phyloP scores from a whole-genome alignment of 92 coral and sea anemone genomes.

The Montipora capitata region DNA sequence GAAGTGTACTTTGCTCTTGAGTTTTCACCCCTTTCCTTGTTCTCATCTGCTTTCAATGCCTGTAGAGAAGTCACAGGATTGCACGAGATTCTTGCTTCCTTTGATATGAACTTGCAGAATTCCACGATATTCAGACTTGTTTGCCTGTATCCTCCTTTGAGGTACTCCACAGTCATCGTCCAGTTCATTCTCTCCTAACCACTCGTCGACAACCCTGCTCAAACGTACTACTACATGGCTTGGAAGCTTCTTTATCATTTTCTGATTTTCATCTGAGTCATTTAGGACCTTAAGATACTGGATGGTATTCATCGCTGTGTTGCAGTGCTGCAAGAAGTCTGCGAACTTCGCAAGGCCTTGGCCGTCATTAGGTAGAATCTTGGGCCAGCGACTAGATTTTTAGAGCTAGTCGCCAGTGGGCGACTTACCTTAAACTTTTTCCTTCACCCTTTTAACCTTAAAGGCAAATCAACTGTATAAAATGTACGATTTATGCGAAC shows the following conservation, averaged over 20 bases:
- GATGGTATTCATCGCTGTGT: too few species aligned
- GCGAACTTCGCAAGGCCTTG: too few species aligned
- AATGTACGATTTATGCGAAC: too few species aligned
- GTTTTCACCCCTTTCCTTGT: neutral
- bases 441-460: too few species aligned
- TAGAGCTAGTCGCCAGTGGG: too few species aligned
- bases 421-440: too few species aligned
- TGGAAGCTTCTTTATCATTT: constrained; percentile 62
- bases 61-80: constrained; percentile 56
- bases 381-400: too few species aligned
- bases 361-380: too few species aligned
- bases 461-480: too few species aligned
- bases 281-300: too few species aligned
- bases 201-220: constrained; percentile 54
- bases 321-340: too few species aligned
- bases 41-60: constrained; percentile 13
- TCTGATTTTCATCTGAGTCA: constrained; percentile 26
- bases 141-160: neutral
- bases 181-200: constrained; percentile 41
- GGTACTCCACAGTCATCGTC: neutral
- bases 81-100: constrained; percentile 58
- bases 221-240: constrained; percentile 42
- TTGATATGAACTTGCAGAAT: constrained; percentile 59
- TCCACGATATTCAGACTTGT: constrained; percentile 55
- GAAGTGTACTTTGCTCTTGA: neutral